Base-by-base conservation (phyloP, 2,888 invertebrate genomes). In the Minunthozetes semirufus region DNA sequence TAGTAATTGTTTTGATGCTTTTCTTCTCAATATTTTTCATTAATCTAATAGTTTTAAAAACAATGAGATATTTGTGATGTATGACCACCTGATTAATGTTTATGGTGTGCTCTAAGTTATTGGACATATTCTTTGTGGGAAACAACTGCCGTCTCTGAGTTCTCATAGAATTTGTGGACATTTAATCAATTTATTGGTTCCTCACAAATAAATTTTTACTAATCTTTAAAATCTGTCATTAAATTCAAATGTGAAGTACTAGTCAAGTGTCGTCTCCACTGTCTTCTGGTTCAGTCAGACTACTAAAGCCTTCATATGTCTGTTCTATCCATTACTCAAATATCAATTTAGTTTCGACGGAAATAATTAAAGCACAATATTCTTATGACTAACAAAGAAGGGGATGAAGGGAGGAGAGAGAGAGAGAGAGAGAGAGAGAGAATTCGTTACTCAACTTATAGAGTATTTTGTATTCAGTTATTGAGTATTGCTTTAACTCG, bases 321-420 rank as follows among this genome's bases (percentile, higher is more conserved):
- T 13, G 1, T 42, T 13, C 42, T 42, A 42, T 42, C 42, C 42
- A 42, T 42, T 42, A 42, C 11, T 42, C 42, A 42, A 48, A 38
- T 72, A 72, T 72, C 72, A 72, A 72, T 72, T 56, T 48, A 8
- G 56, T 22, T 72, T 59, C 25, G 29, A 9, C 56, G 72, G 25
- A 56, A 72, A 72, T 72, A 72, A 72, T 72, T 72, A 72, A 72
- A 72, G 25, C 59, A 42, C 19, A 56, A 56, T 56, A 19, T 56
- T 56, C 25, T 56, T 19, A 13, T 56, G 25, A 22, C 5, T n/a
- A 2, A 22, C 3, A 22, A 25, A 50, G 50, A 50, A 50, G 50
- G 19, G 19, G 50, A 50, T 6, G 50, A 3, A n/a, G 19, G 9
- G 19, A 50, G 50, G 50, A 50, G n/a, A 50, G n/a, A 50, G 50